Evolutionary conservation across 2,888 invertebrate species (phyloP).

Genomic region (Coremacera marginata): DNA sequence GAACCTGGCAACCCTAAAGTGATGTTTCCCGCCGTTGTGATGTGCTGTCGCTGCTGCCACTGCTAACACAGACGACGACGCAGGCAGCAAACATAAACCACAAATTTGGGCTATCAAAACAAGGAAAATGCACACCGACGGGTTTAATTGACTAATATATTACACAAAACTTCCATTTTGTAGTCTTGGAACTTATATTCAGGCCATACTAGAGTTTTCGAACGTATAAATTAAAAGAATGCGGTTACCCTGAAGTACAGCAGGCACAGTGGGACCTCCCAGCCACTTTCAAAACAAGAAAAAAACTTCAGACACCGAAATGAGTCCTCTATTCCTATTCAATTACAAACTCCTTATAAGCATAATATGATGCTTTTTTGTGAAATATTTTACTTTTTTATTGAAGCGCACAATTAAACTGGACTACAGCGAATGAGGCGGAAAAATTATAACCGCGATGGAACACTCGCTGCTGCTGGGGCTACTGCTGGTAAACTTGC

Average conservation of each 20-base stretch:
- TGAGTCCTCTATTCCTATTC: not conserved
- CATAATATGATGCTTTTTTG: not conserved
- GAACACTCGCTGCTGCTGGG: slow-evolving; percentile 38
- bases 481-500: slow-evolving; percentile 44
- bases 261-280: slow-evolving; percentile 54
- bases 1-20: slow-evolving; percentile 46
- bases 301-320: not conserved
- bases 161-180: not conserved
- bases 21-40: slow-evolving; percentile 59
- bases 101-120: not conserved
- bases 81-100: not conserved
- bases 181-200: too few relatives aligned
- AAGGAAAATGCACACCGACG: not conserved
- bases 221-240: not conserved
- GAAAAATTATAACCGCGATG: slow-evolving; percentile 46
- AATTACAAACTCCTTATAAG: not conserved
- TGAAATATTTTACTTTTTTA: slow-evolving; percentile 1
- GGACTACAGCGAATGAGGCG: slow-evolving; percentile 46
- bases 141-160: not conserved
- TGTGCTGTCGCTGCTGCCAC: slow-evolving; percentile 37
- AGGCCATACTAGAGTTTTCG: not conserved
- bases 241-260: slow-evolving; percentile 49
- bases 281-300: not conserved
- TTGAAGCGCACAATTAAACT: not conserved
- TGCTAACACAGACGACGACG: slow-evolving; percentile 10